Evolutionary conservation across 2,888 invertebrate species (phyloP).

Genomic region (Gymnoscelis rufifasciata): DNA sequence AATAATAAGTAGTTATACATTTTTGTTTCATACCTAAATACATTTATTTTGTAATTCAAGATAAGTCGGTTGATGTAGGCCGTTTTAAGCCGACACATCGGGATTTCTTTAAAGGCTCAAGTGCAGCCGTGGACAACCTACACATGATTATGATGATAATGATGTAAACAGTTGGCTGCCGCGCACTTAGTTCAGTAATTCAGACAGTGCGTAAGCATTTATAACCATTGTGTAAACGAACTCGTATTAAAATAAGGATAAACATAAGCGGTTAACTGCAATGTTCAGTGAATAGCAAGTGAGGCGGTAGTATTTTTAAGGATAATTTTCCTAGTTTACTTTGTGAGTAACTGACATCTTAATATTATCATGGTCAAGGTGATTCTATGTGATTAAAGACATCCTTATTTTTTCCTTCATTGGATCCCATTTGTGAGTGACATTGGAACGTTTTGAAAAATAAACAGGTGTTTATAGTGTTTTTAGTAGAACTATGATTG

Average conservation of each 20-base stretch:
- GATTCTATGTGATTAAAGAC: neutral
- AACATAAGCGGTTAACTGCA: constrained; percentile 18
- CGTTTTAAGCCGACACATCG: no score
- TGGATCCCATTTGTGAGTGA: constrained; percentile 1
- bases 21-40: no score
- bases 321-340: constrained; percentile 19
- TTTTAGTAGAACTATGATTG: no score
- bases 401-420: constrained; percentile 3
- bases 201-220: neutral
- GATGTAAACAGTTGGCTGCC: no score
- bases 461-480: no score
- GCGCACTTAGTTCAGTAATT: neutral
- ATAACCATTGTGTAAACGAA: neutral
- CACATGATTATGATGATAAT: no score
- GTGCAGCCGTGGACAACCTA: no score
- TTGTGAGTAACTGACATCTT: constrained; percentile 12
- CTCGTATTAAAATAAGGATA: constrained; percentile 19
- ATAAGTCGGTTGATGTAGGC: no score
- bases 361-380: constrained; percentile 22
- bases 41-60: no score
- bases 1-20: no score
- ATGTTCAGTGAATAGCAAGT: constrained; percentile 23
- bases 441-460: neutral
- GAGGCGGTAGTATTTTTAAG: constrained; percentile 17
- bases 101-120: no score